A percentile compares a stretch with the other conserved stretches of the same genome.
These are phyloP conservation scores for Rhinogobius similis DNA, from an alignment of 2,113 vertebrate species.

Conservation along the genomic window DNA sequence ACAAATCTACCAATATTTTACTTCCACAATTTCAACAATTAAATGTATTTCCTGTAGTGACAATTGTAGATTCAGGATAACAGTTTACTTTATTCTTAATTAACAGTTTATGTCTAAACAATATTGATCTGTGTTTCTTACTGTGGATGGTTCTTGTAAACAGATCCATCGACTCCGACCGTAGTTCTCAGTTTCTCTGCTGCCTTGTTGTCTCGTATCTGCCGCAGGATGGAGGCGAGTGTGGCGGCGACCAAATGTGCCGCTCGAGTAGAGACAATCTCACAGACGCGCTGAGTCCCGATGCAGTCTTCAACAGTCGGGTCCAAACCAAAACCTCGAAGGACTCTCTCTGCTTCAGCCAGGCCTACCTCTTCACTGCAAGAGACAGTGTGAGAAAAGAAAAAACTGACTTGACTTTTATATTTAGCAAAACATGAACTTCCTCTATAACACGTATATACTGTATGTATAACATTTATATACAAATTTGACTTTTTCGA, in stretches of 20 bases:
- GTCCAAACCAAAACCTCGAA: conserved; percentile 82
- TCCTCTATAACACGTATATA: too few relatives aligned
- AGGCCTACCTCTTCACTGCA: conserved; percentile 87
- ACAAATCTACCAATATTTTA: too few relatives aligned
- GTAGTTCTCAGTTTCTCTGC: conserved; percentile 85
- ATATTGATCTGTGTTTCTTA: conserved; percentile 69
- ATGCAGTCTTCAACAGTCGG: conserved; percentile 86
- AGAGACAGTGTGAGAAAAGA: not conserved
- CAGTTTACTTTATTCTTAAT: not conserved
- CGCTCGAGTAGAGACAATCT: conserved; percentile 89
- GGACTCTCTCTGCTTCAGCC: conserved; percentile 79
- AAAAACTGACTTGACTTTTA: too few relatives aligned
- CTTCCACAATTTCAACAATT: too few relatives aligned
- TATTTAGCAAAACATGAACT: too few relatives aligned
- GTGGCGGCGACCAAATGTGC: conserved; percentile 89
- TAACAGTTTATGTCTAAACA: not conserved
- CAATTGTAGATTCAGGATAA: not conserved
- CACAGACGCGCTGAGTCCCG: conserved; percentile 86
- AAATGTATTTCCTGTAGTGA: not conserved
- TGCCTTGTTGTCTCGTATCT: conserved; percentile 93
- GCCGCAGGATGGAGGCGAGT: conserved; percentile 84
- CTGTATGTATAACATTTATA: too few relatives aligned
- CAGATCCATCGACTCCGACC: conserved; percentile 89
- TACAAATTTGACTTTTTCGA: too few relatives aligned
- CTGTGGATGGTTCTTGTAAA: conserved; percentile 96